A percentile compares a stretch with the other conserved stretches of the same genome.
These are phyloP conservation scores for Pteronura brasiliensis DNA, from an alignment of 2,113 vertebrate genomes.

Conservation along the genomic window DNA sequence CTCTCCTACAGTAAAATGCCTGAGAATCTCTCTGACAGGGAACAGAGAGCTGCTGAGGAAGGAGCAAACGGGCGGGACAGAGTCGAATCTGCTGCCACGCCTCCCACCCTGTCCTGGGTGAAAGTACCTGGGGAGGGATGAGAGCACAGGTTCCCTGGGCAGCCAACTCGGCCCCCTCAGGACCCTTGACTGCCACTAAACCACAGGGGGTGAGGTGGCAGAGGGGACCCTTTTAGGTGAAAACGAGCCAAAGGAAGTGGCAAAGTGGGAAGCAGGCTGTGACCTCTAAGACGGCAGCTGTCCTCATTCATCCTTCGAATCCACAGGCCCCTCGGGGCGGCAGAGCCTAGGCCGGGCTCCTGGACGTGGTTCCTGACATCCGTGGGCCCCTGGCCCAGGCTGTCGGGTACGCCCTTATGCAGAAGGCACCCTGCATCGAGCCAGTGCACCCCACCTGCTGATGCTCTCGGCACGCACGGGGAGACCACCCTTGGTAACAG, in stretches of 20 bases:
- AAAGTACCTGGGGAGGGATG: fast-evolving
- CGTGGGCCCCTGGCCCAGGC: not conserved
- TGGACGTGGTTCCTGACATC: not conserved
- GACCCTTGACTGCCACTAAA: not conserved
- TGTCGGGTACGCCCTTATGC: fast-evolving
- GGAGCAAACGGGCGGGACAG: not conserved
- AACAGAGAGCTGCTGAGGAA: not conserved
- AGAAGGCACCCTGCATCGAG: fast-evolving
- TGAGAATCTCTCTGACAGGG: not conserved
- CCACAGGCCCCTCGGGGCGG: not conserved
- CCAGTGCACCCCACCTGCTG: not conserved
- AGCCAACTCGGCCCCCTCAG: not conserved
- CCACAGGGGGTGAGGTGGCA: not conserved
- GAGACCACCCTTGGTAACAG: not conserved
- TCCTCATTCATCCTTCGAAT: not conserved
- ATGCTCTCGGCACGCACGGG: fast-evolving
- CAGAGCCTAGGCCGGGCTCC: not conserved
- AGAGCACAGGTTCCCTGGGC: fast-evolving
- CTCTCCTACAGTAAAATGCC: not conserved
- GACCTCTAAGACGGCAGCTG: not conserved
- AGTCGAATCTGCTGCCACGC: fast-evolving
- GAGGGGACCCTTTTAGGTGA: not conserved
- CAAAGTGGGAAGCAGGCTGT: not conserved
- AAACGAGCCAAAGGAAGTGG: not conserved
- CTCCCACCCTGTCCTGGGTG: fast-evolving